Evolutionary conservation across 2,113 vertebrate species (phyloP).

Genomic region (Macrotus californicus): DNA sequence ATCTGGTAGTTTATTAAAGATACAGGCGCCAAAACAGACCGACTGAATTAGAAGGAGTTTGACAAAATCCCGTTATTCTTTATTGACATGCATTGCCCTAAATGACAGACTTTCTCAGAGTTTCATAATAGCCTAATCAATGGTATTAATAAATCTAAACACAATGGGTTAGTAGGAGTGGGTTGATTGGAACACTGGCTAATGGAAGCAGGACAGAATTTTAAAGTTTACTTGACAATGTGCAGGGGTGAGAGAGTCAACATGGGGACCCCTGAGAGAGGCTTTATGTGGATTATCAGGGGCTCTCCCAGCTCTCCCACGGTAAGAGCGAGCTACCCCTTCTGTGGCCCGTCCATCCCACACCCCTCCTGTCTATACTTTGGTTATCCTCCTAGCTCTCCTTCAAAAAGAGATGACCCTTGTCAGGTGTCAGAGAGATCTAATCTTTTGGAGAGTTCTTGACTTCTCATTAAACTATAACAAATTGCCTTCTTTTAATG

Average conservation of each 20-base stretch:
- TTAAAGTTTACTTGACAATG: background rate
- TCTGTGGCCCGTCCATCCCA: background rate
- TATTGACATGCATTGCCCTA: background rate
- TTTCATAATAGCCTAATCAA: background rate
- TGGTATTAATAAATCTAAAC: background rate
- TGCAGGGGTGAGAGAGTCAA: background rate
- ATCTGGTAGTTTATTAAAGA: background rate
- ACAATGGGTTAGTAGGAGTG: background rate
- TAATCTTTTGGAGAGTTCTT: background rate
- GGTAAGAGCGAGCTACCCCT: fast-evolving
- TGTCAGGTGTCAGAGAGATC: background rate
- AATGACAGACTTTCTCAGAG: background rate
- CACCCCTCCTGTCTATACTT: background rate
- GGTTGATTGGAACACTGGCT: background rate
- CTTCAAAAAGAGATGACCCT: background rate
- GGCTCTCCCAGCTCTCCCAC: fast-evolving
- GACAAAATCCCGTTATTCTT: background rate
- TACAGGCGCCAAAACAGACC: background rate
- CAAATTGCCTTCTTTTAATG: background rate
- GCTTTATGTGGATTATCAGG: background rate
- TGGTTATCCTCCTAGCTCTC: background rate
- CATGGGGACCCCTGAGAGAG: too few relatives aligned
- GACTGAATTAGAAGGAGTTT: background rate
- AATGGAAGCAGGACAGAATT: background rate
- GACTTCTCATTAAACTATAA: background rate